These are phyloP conservation scores for Heliothis peltigera DNA, from an alignment of 2,888 invertebrate species.

Conservation along the genomic window DNA sequence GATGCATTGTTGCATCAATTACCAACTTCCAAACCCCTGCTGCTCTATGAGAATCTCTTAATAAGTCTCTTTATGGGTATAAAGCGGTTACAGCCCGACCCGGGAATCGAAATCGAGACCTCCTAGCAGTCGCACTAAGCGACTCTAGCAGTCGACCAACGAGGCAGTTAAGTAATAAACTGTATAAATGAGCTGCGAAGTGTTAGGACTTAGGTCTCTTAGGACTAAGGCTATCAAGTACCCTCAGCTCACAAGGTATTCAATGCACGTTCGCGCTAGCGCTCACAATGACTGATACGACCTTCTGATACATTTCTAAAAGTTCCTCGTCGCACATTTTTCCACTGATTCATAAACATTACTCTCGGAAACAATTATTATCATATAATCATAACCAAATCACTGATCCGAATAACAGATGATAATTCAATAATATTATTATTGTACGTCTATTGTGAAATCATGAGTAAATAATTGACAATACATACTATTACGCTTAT, in stretches of 20 bases:
- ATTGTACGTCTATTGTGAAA: constrained; percentile 6
- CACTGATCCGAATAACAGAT: constrained; percentile 26
- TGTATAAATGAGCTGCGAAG: too few species aligned
- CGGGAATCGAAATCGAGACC: too few species aligned
- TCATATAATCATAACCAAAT: constrained; percentile 6
- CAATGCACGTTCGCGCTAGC: background rate
- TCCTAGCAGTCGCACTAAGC: too few species aligned
- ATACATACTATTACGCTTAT: constrained; percentile 37
- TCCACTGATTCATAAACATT: background rate
- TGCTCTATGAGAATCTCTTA: too few species aligned
- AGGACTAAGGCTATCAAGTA: background rate
- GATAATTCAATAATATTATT: background rate
- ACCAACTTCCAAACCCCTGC: too few species aligned
- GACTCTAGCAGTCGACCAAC: too few species aligned
- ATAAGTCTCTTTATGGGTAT: too few species aligned
- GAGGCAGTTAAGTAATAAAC: too few species aligned
- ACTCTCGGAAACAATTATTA: background rate
- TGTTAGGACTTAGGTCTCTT: too few species aligned
- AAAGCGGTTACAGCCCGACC: too few species aligned
- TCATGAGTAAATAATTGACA: constrained; percentile 19
- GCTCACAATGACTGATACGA: background rate
- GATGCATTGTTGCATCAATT: too few species aligned
- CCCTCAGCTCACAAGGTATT: background rate
- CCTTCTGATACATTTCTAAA: background rate
- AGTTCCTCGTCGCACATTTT: background rate